Conservation (phyloP, 2,113 vertebrate genomes). For the Amphiprion percula region DNA sequence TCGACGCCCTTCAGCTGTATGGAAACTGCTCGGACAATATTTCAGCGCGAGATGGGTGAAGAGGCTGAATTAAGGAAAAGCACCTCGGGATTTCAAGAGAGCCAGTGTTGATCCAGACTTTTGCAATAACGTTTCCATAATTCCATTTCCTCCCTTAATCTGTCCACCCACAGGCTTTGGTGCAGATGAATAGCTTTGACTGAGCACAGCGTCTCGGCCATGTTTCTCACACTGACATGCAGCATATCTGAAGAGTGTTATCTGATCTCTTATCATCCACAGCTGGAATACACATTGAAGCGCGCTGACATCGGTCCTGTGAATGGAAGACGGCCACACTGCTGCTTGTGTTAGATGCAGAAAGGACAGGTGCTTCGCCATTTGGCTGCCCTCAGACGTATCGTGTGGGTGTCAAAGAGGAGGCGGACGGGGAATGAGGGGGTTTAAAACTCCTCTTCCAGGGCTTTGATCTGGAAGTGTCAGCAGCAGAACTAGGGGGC, state of each 20-base stretch:
- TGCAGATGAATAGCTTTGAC: slow-evolving; percentile 42
- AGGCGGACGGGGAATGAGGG: slow-evolving; percentile 48
- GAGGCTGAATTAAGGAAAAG: slow-evolving; percentile 40
- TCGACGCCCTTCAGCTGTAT: slow-evolving; percentile 55
- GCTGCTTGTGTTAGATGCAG: slow-evolving; percentile 28
- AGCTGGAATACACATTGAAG: slow-evolving; percentile 68
- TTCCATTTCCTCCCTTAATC: slow-evolving; percentile 55
- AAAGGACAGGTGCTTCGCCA: slow-evolving; percentile 81
- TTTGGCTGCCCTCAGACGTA: slow-evolving; percentile 77
- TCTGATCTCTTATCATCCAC: slow-evolving; percentile 58
- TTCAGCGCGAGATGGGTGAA: slow-evolving; percentile 49
- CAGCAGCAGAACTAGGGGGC: slow-evolving; percentile 66
- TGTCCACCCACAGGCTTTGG: slow-evolving; percentile 33
- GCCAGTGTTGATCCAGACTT: slow-evolving; percentile 55
- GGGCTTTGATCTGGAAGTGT: slow-evolving; percentile 83
- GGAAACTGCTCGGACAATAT: slow-evolving; percentile 58
- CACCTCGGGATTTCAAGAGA: slow-evolving; percentile 28
- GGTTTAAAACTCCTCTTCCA: slow-evolving; percentile 68
- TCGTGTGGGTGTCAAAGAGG: slow-evolving; percentile 78
- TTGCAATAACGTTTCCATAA: slow-evolving; percentile 40
- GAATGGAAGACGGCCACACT: slow-evolving; percentile 20
- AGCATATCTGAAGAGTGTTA: slow-evolving; percentile 40
- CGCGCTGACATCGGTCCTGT: background rate
- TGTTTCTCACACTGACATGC: slow-evolving; percentile 34
- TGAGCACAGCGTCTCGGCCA: slow-evolving; percentile 18